Evolutionary conservation across 2,113 vertebrate genomes (phyloP).

Genomic region (Serinus canaria): DNA sequence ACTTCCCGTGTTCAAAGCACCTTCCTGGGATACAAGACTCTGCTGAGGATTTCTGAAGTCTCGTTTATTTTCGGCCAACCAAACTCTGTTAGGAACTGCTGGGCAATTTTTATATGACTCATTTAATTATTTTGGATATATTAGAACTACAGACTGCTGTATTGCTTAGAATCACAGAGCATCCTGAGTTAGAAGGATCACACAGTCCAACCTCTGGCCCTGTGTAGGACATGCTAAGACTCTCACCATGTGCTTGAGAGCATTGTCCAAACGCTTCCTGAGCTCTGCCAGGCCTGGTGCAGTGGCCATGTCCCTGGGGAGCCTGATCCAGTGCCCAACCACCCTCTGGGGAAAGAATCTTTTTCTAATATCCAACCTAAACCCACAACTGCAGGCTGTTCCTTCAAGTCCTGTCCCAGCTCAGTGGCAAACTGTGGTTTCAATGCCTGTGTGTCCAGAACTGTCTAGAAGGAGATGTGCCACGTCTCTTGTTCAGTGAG

Average conservation of each 20-base stretch:
- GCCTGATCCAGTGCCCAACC: accelerated
- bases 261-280: accelerated
- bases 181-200: background rate
- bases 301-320: background rate
- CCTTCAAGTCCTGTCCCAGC: accelerated
- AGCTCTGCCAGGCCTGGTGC: background rate
- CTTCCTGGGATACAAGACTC: background rate
- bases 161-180: background rate
- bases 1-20: background rate
- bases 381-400: background rate
- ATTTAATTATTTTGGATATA: background rate
- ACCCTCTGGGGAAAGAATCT: accelerated
- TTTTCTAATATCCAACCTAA: background rate
- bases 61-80: background rate
- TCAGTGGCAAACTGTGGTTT: background rate
- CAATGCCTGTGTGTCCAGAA: background rate
- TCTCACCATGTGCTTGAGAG: background rate
- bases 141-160: background rate
- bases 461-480: background rate
- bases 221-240: background rate
- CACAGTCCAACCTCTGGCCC: background rate
- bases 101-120: background rate
- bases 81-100: background rate
- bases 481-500: background rate
- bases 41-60: background rate